phyloP scores from a whole-genome alignment of 2,888 invertebrate species.

The Nephrotoma guestfalica region DNA sequence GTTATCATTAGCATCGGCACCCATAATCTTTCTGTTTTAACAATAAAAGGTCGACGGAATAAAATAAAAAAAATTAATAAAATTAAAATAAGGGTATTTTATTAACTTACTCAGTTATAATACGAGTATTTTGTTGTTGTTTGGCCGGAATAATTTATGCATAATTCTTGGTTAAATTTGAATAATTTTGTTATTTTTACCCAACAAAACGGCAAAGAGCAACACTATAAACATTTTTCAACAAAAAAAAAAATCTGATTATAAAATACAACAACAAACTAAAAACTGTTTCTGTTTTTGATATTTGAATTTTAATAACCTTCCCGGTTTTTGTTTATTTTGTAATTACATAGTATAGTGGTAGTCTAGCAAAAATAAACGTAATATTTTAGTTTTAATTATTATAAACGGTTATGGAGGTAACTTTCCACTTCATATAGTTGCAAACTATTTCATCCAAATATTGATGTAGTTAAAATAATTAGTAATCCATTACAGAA shows the following conservation, averaged over 20 bases:
- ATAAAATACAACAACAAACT: neutral
- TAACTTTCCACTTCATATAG: too few species aligned
- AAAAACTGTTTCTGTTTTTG: neutral
- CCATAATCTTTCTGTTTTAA: neutral
- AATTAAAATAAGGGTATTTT: neutral
- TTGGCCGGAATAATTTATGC: neutral
- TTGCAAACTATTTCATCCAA: too few species aligned
- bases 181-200: neutral
- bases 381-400: too few species aligned
- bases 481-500: too few species aligned
- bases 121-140: neutral
- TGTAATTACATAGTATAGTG: too few species aligned
- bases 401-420: too few species aligned
- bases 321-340: too few species aligned
- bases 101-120: neutral
- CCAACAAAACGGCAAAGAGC: neutral
- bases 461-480: too few species aligned
- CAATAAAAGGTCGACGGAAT: neutral
- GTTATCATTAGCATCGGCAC: neutral
- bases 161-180: neutral
- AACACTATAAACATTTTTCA: neutral
- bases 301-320: neutral
- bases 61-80: neutral
- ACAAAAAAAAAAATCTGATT: neutral
- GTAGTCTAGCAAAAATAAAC: too few species aligned